These are phyloP conservation scores for Catharus fuscescens DNA, from an alignment of 2,113 vertebrate species.

Conservation along the genomic window DNA sequence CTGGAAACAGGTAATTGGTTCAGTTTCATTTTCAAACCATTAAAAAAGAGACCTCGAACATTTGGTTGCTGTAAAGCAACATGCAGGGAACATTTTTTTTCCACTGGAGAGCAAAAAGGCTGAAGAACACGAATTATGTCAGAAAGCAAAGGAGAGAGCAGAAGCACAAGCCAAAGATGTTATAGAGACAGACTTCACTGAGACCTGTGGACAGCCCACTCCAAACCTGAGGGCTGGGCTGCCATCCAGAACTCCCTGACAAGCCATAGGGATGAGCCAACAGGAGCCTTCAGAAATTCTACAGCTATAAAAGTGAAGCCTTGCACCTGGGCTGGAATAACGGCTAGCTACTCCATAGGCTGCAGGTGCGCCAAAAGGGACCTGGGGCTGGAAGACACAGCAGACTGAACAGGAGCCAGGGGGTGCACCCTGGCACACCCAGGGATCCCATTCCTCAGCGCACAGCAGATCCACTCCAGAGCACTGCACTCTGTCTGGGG, in stretches of 20 bases:
- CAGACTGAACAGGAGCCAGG: neutral
- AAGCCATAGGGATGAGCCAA: neutral
- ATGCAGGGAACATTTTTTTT: neutral
- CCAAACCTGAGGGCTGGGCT: accelerated
- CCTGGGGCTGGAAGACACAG: neutral
- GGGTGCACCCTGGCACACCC: neutral
- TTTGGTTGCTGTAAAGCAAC: neutral
- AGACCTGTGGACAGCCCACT: neutral
- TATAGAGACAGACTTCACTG: neutral
- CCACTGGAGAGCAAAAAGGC: neutral
- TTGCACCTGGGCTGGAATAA: neutral
- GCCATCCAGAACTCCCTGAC: neutral
- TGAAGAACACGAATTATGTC: neutral
- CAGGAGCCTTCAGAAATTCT: neutral
- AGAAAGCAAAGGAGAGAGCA: neutral
- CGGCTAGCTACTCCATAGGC: neutral
- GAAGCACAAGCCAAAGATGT: neutral
- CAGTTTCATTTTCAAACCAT: conserved; percentile 22
- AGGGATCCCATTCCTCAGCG: neutral
- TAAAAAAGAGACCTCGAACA: neutral
- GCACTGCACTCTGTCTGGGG: neutral
- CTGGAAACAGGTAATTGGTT: conserved; percentile 26
- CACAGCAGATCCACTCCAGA: neutral
- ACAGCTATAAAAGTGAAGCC: neutral
- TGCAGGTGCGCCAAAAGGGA: neutral